Evolutionary conservation across 2,888 invertebrate genomes (phyloP), one percentile per base, ranked within the genome.

Genomic region (Leucophora obtusa): DNA sequence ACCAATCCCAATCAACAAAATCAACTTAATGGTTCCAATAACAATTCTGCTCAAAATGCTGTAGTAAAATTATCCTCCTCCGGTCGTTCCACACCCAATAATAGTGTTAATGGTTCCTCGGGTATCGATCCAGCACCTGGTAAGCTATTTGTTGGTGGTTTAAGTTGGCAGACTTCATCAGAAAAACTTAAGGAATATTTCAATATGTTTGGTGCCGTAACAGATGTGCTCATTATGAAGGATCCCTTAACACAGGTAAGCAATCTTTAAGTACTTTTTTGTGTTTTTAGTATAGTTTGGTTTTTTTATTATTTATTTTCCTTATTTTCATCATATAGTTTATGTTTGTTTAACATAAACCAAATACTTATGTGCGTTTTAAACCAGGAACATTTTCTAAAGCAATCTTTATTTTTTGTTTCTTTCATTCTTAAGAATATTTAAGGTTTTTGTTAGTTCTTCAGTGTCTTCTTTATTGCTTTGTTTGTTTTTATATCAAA

Each of bases 151-250:
- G 97, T 97, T 62, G 97, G 97, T 5, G 97, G 97, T 0, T 93
- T 97, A 81, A 96, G 96, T 90, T 97, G 97, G 97, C 96, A 97
- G 91, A 97, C 97, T 17, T 96, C 96, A 87, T 95, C 96, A 72
- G 97, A 97, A 90, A 97, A 96, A 90, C 93, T 97, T n/a, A 92
- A 96, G 86, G 96, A 97, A 87, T 97, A 97, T 91, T 97, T 97
- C 86, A 95, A 96, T 73, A 96, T 96, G 95, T 97, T 96, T 86
- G 97, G 97, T 76, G 94, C 95, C 6, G 96, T 97, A 84, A 95
- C 96, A 38, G 97, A 97, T 89, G 97, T 97, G 73, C 93, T 97
- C 82, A 97, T 97, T 87, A 97, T 97, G 97, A 97, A 97, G 92
- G 97, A 97, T 91, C 97, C 97, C 0, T 95, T 96, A 50, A 97